Percentiles rank a stretch among this genome's conserved stretches.
These are phyloP conservation scores for Philhelius pedissequus DNA, from an alignment of 2,888 invertebrate species.

Conservation along the genomic window DNA sequence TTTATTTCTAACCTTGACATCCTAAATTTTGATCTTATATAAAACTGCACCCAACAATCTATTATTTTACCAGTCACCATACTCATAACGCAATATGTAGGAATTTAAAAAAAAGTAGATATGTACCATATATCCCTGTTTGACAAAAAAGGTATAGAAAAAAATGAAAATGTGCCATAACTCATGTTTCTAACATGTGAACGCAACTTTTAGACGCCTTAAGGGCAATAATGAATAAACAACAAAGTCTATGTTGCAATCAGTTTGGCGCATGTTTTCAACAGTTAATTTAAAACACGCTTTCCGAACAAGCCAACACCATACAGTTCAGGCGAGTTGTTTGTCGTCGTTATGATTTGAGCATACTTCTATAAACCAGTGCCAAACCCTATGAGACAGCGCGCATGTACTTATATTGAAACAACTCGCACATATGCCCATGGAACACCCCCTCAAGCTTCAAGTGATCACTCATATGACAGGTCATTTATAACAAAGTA, in stretches of 20 bases:
- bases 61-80: background rate
- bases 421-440: conserved; percentile 10
- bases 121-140: background rate
- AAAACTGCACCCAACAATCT: background rate
- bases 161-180: conserved; percentile 32
- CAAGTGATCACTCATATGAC: conserved; percentile 58
- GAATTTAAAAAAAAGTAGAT: background rate
- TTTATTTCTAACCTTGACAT: background rate
- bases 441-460: conserved; percentile 28
- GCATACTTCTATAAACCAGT: conserved; percentile 12
- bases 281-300: conserved; percentile 66
- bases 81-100: background rate
- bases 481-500: conserved; percentile 69
- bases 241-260: conserved; percentile 61
- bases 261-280: conserved; percentile 66
- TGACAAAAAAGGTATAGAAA: background rate
- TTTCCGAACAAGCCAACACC: conserved; percentile 56
- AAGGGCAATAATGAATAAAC: conserved; percentile 57
- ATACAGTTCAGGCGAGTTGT: conserved; percentile 25
- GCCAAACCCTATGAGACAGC: conserved; percentile 25
- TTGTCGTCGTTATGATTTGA: conserved; percentile 49
- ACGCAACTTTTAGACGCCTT: conserved; percentile 50
- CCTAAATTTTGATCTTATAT: background rate
- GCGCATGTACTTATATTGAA: background rate
- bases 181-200: conserved; percentile 45